Evolutionary conservation across 2,113 vertebrate species (phyloP), one percentile per base, ranked within the genome.

Genomic region (Callopanchax toddi): DNA sequence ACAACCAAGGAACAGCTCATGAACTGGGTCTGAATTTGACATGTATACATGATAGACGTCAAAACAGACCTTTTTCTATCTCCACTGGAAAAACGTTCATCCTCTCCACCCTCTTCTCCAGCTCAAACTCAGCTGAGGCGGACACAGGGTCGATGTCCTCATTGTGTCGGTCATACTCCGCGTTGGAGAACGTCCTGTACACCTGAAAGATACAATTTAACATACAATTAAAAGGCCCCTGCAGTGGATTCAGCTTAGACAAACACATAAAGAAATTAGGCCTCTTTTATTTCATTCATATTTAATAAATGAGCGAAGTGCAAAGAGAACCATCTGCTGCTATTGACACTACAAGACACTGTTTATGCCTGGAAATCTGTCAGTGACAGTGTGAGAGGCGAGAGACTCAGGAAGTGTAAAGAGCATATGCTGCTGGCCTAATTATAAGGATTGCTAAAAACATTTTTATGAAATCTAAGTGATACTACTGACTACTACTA

Each of bases 21-120:
- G 50, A 20, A 6, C 17, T 20, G 50, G 29, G 2, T 13, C 32
- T 8, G 58, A 37, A 44, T 7, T 43, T 18, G n/a, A 7, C n/a
- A 18, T 43, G 25, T n/a, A 53, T 10, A 49, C 2, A 16, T 1
- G 3, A 15, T 16, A 26, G 2, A 37, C 22, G 22, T 22, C 12
- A 11, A 18, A 37, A 67, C 73, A 46, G 39, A 96, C 95, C 94
- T 87, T 97, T 97, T 88, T 94, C 89, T 77, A 97, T 95, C 76
- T 96, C 94, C 78, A 96, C 94, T 37, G 95, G 90, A 78, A 95
- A 93, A 46, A 96, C 92, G 18, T 95, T 91, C 95, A 97, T 97
- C 88, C 92, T 94, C 78, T 96, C 95, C 82, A 97, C 94, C 39
- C 95, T 91, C 85, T 97, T 97, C 78, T 97, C 95, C 84, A 97